phyloP scores from a whole-genome alignment of 2,797 vertebrate genomes.

The Micromesistius poutassou region DNA sequence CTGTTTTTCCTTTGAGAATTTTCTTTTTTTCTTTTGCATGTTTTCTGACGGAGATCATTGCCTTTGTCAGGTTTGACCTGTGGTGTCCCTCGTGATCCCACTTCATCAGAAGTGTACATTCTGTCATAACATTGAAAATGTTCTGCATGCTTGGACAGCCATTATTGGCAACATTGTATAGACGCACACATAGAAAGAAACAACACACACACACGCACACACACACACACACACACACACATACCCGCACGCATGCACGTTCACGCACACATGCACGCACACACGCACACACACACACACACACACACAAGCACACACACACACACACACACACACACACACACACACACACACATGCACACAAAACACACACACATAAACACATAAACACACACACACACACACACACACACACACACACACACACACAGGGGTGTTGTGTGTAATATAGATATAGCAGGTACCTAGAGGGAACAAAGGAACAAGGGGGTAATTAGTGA shows the following conservation, averaged over 20 bases:
- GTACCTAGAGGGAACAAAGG: slow-evolving; percentile 59
- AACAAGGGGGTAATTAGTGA: slow-evolving; percentile 73
- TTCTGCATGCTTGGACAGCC: neutral
- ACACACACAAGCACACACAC: neutral
- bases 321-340: slow-evolving; percentile 9
- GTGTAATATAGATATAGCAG: slow-evolving; percentile 47
- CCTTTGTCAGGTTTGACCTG: neutral
- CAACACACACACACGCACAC: slow-evolving; percentile 6
- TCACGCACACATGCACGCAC: neutral
- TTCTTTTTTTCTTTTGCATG: too few species aligned
- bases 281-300: neutral
- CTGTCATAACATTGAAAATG: slow-evolving; percentile 1
- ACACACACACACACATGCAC: neutral
- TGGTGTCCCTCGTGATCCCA: neutral
- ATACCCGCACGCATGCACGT: neutral
- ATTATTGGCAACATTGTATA: neutral
- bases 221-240: neutral
- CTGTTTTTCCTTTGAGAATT: neutral
- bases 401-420: too few species aligned
- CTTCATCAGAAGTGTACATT: neutral
- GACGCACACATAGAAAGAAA: too few species aligned
- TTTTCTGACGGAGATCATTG: neutral
- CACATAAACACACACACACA: slow-evolving; percentile 4
- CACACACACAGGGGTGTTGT: slow-evolving; percentile 26
- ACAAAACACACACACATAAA: slow-evolving; percentile 1